Conservation (phyloP, 92 coral and sea anemone genomes). For the Epizoanthus fatuus region DNA sequence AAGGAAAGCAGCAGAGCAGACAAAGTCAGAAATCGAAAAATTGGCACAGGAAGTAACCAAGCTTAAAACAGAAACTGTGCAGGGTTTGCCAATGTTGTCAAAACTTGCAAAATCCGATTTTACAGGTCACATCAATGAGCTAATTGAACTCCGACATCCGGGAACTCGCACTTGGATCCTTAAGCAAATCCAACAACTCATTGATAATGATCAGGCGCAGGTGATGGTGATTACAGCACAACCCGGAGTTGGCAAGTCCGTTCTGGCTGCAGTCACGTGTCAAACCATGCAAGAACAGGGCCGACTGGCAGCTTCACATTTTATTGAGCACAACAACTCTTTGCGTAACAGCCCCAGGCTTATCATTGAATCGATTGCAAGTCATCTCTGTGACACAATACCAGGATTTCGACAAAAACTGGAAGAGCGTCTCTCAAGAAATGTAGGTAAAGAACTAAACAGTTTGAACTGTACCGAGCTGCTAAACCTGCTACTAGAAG, state of each 20-base stretch:
- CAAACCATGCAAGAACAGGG: no score
- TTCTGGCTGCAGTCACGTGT: no score
- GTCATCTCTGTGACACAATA: slow-evolving; percentile 13
- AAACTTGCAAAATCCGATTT: neutral
- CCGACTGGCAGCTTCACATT: no score
- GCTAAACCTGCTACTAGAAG: slow-evolving; percentile 5
- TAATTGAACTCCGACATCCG: neutral
- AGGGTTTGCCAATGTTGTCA: neutral
- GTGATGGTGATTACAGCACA: neutral
- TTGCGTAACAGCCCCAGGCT: slow-evolving; percentile 11
- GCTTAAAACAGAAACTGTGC: neutral
- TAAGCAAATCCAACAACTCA: neutral
- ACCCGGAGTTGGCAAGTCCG: no score
- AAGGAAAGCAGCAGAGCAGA: slow-evolving; percentile 16
- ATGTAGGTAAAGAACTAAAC: neutral
- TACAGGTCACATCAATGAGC: slow-evolving; percentile 7
- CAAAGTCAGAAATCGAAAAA: slow-evolving; percentile 3
- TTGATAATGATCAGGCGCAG: neutral
- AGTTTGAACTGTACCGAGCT: slow-evolving; percentile 17
- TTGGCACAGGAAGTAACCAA: slow-evolving; percentile 13
- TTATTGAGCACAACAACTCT: slow-evolving; percentile 7
- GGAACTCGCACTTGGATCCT: slow-evolving; percentile 23
- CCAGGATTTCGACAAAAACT: slow-evolving; percentile 25
- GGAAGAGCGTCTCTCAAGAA: slow-evolving; percentile 6
- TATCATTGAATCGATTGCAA: neutral